Evolutionary conservation across 2,888 invertebrate species (phyloP).

Genomic region (Nipponacmea schrenckii): DNA sequence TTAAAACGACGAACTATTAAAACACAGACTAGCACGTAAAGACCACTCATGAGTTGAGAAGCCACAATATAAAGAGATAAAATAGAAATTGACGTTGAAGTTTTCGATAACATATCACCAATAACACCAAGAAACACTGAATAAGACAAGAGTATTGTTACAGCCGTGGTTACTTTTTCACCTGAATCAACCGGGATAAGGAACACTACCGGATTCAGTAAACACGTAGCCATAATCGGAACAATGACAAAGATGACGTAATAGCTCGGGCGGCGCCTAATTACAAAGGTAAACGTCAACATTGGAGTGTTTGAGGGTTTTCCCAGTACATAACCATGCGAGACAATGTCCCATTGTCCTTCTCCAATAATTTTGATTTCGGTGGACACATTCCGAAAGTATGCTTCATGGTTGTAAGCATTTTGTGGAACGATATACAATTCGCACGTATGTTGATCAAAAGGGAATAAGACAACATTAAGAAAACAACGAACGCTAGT

Average conservation of each 20-base stretch:
- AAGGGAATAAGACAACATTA: not conserved
- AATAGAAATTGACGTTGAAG: not conserved
- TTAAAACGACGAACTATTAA: not conserved
- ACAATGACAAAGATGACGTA: not conserved
- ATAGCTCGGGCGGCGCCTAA: not conserved
- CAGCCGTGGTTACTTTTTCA: not conserved
- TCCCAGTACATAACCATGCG: not conserved
- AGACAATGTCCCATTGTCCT: not conserved
- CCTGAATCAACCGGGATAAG: not conserved
- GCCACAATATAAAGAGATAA: not conserved
- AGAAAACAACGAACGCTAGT: not conserved
- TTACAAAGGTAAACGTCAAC: not conserved
- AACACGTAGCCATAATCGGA: not conserved
- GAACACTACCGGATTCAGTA: not conserved
- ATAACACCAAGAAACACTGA: not conserved
- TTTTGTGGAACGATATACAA: not conserved
- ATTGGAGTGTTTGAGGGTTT: not conserved
- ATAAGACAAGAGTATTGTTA: not conserved
- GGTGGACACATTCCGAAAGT: not conserved
- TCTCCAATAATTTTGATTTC: not conserved
- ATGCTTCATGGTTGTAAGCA: not conserved
- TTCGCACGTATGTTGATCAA: not conserved
- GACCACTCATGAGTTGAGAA: not conserved
- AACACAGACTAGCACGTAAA: not conserved
- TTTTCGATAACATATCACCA: not conserved